Evolutionary conservation across 1,140 invertebrate genomes (phyloP).

Genomic region (Anthonomus grandis): DNA sequence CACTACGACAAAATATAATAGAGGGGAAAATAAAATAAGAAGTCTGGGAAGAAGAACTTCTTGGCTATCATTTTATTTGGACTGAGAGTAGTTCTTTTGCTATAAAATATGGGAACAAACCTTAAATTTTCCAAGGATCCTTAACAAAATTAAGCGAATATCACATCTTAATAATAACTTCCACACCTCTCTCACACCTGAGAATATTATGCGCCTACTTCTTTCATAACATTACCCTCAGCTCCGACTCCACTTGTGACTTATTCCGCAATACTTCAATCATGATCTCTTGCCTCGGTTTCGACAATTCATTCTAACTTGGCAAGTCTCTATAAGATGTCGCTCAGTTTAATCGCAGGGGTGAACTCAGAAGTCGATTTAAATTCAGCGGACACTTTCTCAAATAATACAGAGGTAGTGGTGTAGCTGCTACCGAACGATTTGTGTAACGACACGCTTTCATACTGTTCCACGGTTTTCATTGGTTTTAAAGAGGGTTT

Average conservation of each 20-base stretch:
- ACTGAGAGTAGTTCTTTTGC: too few relatives aligned
- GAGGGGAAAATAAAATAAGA: too few relatives aligned
- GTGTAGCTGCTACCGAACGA: too few relatives aligned
- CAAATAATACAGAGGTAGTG: background rate
- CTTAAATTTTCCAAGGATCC: too few relatives aligned
- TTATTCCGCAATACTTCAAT: constrained; percentile 57
- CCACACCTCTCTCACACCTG: constrained; percentile 31
- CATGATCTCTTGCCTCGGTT: constrained; percentile 57
- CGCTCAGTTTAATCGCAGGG: constrained; percentile 37
- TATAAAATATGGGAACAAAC: too few relatives aligned
- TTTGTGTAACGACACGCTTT: constrained; percentile 14
- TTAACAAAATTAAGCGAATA: too few relatives aligned
- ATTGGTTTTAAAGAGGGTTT: constrained; percentile 25
- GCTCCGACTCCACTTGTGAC: constrained; percentile 56
- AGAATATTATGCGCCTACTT: constrained; percentile 47
- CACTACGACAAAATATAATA: too few relatives aligned
- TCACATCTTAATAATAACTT: too few relatives aligned
- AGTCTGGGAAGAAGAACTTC: too few relatives aligned
- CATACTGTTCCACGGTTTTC: constrained; percentile 7
- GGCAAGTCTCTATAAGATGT: constrained; percentile 52
- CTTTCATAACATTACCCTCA: constrained; percentile 55
- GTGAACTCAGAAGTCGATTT: background rate
- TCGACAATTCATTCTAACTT: constrained; percentile 58
- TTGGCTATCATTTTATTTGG: too few relatives aligned
- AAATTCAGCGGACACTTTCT: background rate